Evolutionary conservation across 2,888 invertebrate genomes (phyloP), one percentile per base, ranked within the genome.

Genomic region (Silvanus unidentatus): DNA sequence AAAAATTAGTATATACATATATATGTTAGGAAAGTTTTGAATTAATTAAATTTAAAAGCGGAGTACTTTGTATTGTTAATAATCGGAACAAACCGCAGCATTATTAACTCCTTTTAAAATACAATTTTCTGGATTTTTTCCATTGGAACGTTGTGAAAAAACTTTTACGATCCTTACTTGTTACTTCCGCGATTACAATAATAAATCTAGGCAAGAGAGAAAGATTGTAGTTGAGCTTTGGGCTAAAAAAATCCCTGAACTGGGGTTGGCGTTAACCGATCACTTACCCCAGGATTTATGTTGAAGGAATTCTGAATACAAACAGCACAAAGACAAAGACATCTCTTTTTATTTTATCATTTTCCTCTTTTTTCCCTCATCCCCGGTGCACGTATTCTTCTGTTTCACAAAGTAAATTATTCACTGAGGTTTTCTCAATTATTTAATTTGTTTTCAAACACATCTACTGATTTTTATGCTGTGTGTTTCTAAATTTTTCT

Each of bases 231-330:
- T 53, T 65, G 61, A 60, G 60, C 62, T 62, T 63, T 57, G 69
- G 69, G 64, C 60, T 62, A 63, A 70, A 70, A 37, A 70, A 69
- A 69, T 69, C 69, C 70, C 70, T 53, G 57, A 63, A 62, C 68
- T 66, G 68, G 70, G 69, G 70, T 68, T 64, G 62, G 68, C 60
- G 69, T 63, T 68, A 70, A 70, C 71, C 70, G 70, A 70, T 71
- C 71, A 68, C 69, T 71, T 71, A 70, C 70, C 66, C 64, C 58
- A 58, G 63, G 69, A 71, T 71, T 71, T 71, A 70, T 71, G 71
- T 66, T 58, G 65, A 60, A 63, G 64, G 67, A 66, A 68, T 67
- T 63, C 64, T 45, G 66, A 66, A 67, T 67, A 65, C 68, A 69
- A 70, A 68, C 65, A 68, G 55, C 46, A 53, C 48, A 47, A 51